These are phyloP conservation scores for Galerucella calmariensis DNA, from an alignment of 2,888 invertebrate species.

Conservation along the genomic window DNA sequence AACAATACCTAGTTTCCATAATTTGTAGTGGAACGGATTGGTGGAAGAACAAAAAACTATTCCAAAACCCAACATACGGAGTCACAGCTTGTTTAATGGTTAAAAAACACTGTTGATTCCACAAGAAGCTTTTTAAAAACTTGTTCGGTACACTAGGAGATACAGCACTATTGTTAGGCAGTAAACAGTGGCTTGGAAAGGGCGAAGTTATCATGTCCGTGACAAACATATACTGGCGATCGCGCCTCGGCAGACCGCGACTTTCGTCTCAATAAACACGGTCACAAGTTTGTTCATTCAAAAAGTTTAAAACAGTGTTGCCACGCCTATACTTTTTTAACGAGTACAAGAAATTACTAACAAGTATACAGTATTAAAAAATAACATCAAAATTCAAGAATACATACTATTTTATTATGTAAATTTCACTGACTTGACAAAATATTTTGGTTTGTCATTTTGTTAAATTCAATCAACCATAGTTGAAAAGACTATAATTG, in stretches of 20 bases:
- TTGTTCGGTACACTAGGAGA: conserved; percentile 41
- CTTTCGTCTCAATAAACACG: neutral
- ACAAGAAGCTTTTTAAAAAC: conserved; percentile 59
- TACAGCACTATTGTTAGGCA: conserved; percentile 62
- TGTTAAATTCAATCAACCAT: too few relatives aligned
- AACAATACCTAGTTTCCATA: conserved; percentile 62
- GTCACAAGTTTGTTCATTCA: conserved; percentile 19
- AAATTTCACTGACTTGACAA: too few relatives aligned
- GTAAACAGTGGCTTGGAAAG: conserved; percentile 64
- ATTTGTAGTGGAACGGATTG: conserved; percentile 55
- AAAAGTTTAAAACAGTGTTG: neutral
- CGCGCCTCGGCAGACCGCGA: conserved; percentile 20
- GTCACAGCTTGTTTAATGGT: conserved; percentile 58
- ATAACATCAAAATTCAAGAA: too few relatives aligned
- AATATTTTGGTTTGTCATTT: too few relatives aligned
- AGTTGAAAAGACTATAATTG: too few relatives aligned
- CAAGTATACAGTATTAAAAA: too few relatives aligned
- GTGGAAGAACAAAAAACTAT: conserved; percentile 60
- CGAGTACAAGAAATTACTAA: neutral
- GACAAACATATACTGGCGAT: conserved; percentile 64
- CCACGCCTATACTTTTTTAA: neutral
- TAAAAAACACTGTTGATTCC: conserved; percentile 61
- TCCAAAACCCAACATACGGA: conserved; percentile 64
- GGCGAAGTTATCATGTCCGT: conserved; percentile 68
- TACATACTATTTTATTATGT: too few relatives aligned